These are phyloP conservation scores for Leptatherina wallacei DNA, from an alignment of 2,797 vertebrate species.

Conservation along the genomic window DNA sequence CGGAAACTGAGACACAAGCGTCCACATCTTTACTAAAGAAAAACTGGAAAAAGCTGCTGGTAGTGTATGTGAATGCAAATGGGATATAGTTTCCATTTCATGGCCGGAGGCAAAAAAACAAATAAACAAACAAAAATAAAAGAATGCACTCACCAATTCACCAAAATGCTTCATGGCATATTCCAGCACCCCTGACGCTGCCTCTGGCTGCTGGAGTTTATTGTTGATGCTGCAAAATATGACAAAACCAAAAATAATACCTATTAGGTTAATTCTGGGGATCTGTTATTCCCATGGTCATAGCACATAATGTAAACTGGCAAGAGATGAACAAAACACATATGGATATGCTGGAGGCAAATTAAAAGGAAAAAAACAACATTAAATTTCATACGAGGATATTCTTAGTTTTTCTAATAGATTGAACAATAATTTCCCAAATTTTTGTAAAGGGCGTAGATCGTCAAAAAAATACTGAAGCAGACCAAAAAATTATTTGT, in stretches of 20 bases:
- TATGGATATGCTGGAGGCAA: neutral
- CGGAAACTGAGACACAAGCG: too few relatives aligned
- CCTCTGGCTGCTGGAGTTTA: constrained; percentile 98
- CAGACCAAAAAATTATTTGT: too few relatives aligned
- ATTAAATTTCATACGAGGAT: neutral
- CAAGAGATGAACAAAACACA: neutral
- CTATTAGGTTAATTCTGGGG: constrained; percentile 2
- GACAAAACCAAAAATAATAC: constrained; percentile 25
- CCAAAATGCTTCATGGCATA: constrained; percentile 99
- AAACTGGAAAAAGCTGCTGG: neutral
- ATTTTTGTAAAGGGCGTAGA: too few relatives aligned
- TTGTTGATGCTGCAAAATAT: constrained; percentile 94
- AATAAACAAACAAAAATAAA: neutral
- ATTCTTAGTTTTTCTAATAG: too few relatives aligned
- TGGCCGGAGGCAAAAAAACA: neutral
- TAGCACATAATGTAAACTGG: neutral
- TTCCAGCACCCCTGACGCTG: constrained; percentile 95
- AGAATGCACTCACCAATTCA: constrained; percentile 89
- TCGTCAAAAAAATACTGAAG: too few relatives aligned
- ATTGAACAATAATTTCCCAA: too few relatives aligned
- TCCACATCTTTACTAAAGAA: neutral
- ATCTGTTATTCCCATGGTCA: neutral
- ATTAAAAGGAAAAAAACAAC: neutral
- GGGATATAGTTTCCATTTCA: neutral
- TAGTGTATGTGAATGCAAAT: neutral